phyloP scores from a whole-genome alignment of 1,140 invertebrate genomes.

The Diprion similis region DNA sequence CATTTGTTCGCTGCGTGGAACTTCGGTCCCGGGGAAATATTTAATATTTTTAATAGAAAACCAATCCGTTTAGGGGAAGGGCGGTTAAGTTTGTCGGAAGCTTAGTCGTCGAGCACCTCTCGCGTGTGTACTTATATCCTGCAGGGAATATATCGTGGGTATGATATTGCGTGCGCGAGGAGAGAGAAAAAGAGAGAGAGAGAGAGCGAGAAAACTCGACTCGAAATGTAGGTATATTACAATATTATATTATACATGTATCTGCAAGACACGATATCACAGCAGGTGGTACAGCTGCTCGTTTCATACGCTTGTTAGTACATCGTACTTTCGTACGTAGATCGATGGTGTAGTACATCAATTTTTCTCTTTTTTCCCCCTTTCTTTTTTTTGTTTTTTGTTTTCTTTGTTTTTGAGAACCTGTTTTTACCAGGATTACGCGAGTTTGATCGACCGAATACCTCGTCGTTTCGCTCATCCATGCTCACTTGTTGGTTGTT shows the following conservation, averaged over 20 bases:
- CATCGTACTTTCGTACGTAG: too few species aligned
- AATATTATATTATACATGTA: background rate
- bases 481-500: background rate
- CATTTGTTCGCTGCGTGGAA: conserved; percentile 2
- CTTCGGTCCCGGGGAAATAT: conserved; percentile 30
- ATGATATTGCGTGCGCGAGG: too few species aligned
- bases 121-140: too few species aligned
- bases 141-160: too few species aligned
- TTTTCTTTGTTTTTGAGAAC: conserved; percentile 3
- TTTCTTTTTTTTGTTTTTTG: conserved; percentile 17
- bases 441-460: conserved; percentile 13
- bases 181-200: background rate
- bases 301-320: too few species aligned
- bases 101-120: background rate
- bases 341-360: background rate
- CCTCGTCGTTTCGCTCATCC: background rate
- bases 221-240: background rate
- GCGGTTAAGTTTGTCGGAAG: background rate
- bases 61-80: conserved; percentile 22
- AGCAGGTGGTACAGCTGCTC: too few species aligned
- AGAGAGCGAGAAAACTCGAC: background rate
- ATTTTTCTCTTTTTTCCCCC: conserved; percentile 3
- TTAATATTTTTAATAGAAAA: conserved; percentile 43
- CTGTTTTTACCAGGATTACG: conserved; percentile 24
- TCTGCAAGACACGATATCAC: too few species aligned